Base-by-base conservation (phyloP, 2,113 vertebrate genomes). In the Anguilla rostrata region DNA sequence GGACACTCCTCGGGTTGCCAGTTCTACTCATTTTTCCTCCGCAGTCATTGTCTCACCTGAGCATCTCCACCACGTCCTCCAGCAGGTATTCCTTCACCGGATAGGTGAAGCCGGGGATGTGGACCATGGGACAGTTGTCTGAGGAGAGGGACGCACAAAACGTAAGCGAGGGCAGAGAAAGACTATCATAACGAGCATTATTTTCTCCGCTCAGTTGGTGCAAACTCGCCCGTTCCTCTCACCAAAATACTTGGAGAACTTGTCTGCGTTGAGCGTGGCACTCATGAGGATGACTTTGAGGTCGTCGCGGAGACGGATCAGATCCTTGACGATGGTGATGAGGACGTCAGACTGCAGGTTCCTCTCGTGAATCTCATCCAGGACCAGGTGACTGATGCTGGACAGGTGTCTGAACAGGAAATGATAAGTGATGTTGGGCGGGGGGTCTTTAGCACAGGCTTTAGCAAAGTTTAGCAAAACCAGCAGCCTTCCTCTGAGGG, bases 171-270 rank as follows among this genome's bases (percentile, higher is more conserved):
- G 16, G 0, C 49, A 81, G 0, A 3, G 34, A 66, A 2, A 66
- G 8, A 20, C 60, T 6, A 66, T 26, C 60, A 5, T 11, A 66
- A 26, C 60, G 71, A 29, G 71, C 71, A 75, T 75, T 6, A 12
- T 20, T 80, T 80, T 20, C 78, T 20, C 78, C 78, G 16, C 16
- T 40, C 78, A 5, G 4, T 20, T 5, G 18, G 29, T 75, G 39
- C 8, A 34, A 26, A n/a, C 26, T 34, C 4, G 39, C 60, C n/a
- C 39, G 26, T 11, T 12, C 11, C 60, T 92, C 95, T 87, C 92
- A 99, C 98, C 96, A 92, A 99, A 99, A 92, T 99, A 99, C 86
- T 96, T 95, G 0, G 98, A 99, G 90, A 99, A 99, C 93, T 99
- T 99, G 86, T 99, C 97, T 2, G 98, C 98, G 29, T 99, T 99